phyloP scores from a whole-genome alignment of 2,797 vertebrate genomes.

The Streptopelia turtur region DNA sequence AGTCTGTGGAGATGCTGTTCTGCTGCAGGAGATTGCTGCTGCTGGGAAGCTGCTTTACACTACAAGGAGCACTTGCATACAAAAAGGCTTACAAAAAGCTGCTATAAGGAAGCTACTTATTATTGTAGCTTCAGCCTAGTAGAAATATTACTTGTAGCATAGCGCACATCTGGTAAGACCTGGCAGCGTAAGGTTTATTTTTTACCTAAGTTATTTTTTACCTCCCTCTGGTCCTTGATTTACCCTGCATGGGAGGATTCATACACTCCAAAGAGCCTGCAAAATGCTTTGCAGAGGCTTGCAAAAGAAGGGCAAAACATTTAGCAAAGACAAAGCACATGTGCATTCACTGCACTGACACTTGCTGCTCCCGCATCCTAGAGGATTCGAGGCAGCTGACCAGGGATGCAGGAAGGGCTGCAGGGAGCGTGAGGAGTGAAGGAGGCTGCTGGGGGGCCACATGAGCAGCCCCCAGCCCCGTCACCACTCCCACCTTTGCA shows the following conservation, averaged over 20 bases:
- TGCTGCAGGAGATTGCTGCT: not conserved
- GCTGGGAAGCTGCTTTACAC: not conserved
- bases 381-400: rapidly evolving
- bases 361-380: not conserved
- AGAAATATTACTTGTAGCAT: not conserved
- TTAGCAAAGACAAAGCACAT: not conserved
- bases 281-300: not conserved
- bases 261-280: not conserved
- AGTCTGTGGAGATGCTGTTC: not conserved
- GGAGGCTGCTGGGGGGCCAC: not conserved
- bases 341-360: rapidly evolving
- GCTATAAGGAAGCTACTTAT: not conserved
- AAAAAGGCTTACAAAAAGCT: conserved; percentile 25
- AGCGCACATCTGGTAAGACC: conserved; percentile 6
- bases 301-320: not conserved
- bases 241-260: not conserved
- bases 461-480: not conserved
- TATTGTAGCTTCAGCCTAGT: not conserved
- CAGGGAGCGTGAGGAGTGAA: not conserved
- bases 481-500: not conserved
- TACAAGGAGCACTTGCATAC: not conserved
- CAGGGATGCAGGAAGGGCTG: not conserved
- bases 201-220: conserved; percentile 38
- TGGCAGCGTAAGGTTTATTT: not conserved
- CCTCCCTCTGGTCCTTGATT: conserved; percentile 30